Base-by-base conservation (phyloP, 1,140 invertebrate species). In the Drosophila fuyamai region DNA sequence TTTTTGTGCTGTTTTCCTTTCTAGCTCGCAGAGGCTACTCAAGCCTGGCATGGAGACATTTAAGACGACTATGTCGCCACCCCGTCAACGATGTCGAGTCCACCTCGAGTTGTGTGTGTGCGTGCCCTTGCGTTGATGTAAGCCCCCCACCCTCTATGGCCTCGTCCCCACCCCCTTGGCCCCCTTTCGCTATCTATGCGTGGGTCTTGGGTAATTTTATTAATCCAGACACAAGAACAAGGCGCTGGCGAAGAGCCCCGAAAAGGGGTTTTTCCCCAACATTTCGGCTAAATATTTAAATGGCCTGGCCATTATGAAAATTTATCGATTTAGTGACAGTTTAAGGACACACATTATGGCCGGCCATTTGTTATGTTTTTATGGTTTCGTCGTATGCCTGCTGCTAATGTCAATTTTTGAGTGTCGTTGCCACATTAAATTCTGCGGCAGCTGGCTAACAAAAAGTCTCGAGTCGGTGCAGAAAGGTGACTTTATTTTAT, bases 261-360 rank as follows among this genome's bases (percentile, higher is more conserved):
- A 63, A 60, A 84, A 80, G 72, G 81, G 81, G 73, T 83, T 79
- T 62, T 36, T 43, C 10, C 14, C 43, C 51, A 41, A 55, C 79
- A 71, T 70, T 61, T 72, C 44, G 60, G 72, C 84, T 88, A 88
- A 88, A 88, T 88, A 89, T 88, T 88, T 88, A 88, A 88, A 88
- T 88, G 83, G 84, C 84, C 76, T 51, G 83, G 84, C 83, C 83
- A 89, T 88, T 88, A 88, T 88, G 80, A 89, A 89, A 88, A 88
- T 88, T 88, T 88, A 88, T 88, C 83, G 83, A 88, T 88, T 88
- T 88, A 88, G 84, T 88, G 83, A 88, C 83, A 88, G 83, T 88
- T 88, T 88, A 88, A 88, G 83, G 83, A 88, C 83, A 89, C 84
- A 88, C 83, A 88, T 88, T 88, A 88, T 74, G 84, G 76, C 41